These are phyloP conservation scores for Caprella mutica DNA, from an alignment of 2,888 invertebrate genomes.

Conservation along the genomic window DNA sequence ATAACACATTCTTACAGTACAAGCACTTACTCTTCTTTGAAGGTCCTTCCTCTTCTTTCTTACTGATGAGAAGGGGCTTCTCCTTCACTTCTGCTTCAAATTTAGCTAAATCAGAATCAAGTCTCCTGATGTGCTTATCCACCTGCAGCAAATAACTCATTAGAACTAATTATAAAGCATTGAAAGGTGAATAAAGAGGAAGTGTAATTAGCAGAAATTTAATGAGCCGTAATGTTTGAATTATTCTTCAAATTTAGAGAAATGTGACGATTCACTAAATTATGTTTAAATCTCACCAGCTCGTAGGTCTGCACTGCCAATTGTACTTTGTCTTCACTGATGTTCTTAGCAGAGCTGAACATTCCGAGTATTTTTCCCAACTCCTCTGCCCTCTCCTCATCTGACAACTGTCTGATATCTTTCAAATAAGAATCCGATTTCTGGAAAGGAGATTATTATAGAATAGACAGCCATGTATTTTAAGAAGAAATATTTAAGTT, in stretches of 20 bases:
- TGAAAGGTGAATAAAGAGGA: too few species aligned
- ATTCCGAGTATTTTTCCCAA: conserved; percentile 68
- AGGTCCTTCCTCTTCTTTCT: conserved; percentile 28
- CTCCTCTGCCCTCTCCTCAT: conserved; percentile 71
- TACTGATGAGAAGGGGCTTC: conserved; percentile 55
- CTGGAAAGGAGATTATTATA: conserved; percentile 16
- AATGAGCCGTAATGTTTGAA: too few species aligned
- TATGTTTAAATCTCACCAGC: conserved; percentile 44
- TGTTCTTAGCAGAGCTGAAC: conserved; percentile 88
- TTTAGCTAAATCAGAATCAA: conserved; percentile 89
- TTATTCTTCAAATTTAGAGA: too few species aligned
- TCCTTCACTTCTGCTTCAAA: conserved; percentile 96
- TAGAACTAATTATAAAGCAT: too few species aligned
- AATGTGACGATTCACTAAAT: neutral
- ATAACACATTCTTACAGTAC: too few species aligned
- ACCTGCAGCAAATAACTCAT: too few species aligned
- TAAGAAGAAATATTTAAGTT: too few species aligned
- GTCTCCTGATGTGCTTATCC: conserved; percentile 88
- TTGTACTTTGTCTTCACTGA: conserved; percentile 94
- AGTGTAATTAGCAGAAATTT: too few species aligned
- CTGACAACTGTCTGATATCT: conserved; percentile 56
- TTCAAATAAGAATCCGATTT: conserved; percentile 68
- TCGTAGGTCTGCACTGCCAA: conserved; percentile 97
- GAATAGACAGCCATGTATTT: neutral
- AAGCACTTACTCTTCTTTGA: conserved; percentile 26